Conservation (phyloP, 2,113 vertebrate species). For the Gallinago paraguaiae region DNA sequence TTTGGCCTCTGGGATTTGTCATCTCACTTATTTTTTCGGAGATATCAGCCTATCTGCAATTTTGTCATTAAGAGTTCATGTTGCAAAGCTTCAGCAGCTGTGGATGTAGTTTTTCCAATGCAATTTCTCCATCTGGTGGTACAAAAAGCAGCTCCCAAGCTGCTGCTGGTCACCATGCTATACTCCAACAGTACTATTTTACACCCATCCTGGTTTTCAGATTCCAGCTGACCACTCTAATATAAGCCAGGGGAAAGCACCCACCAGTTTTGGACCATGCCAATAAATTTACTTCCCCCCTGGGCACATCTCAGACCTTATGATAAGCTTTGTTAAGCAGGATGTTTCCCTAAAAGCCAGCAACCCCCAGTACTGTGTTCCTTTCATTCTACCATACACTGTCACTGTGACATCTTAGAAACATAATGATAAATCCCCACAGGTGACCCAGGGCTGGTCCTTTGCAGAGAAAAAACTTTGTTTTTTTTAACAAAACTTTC, state of each 20-base stretch:
- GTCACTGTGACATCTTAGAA: too few relatives aligned
- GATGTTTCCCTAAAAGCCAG: background rate
- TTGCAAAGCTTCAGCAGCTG: background rate
- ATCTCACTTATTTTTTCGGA: background rate
- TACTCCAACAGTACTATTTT: background rate
- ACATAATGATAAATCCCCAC: too few relatives aligned
- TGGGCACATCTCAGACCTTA: rapidly evolving
- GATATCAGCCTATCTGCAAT: rapidly evolving
- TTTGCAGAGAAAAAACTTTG: background rate
- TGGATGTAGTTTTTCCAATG: background rate
- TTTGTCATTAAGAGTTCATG: rapidly evolving
- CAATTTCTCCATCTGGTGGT: constrained; percentile 39
- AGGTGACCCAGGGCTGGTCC: background rate
- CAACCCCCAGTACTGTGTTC: background rate
- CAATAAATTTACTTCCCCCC: background rate
- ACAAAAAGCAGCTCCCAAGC: background rate
- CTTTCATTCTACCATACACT: background rate
- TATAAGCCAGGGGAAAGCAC: rapidly evolving
- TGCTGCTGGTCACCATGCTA: background rate
- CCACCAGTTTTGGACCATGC: rapidly evolving
- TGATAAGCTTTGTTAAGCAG: background rate
- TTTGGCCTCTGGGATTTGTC: background rate
- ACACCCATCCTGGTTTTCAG: background rate
- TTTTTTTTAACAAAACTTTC: background rate
- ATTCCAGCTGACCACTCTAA: background rate